Base-by-base conservation (phyloP, 2,888 invertebrate genomes). In the Cotesia congregata region DNA sequence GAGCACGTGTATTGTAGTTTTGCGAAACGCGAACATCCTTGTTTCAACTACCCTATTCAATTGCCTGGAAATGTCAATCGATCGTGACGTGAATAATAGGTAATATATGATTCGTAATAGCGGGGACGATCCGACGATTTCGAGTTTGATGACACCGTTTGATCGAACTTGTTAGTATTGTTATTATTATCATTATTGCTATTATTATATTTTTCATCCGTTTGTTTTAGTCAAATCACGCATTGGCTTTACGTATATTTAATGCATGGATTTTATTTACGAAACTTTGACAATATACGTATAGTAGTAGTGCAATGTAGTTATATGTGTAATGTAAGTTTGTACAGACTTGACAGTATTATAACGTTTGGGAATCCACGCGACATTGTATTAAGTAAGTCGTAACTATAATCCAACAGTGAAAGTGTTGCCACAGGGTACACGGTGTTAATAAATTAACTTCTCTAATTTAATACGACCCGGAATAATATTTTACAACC, bases 41-140 rank as follows among this genome's bases (percentile, higher is more conserved):
- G 30, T 70, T 60, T 20, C 59, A 30, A 17, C 70, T 70, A 59
- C 70, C 50, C 50, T 50, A 50, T 50, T 50, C 7, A 70, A 70
- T 70, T 70, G 59, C 62, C 61, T 72, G 64, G 64, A 72, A 72
- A 65, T 72, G 50, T 41, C 65, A 65, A 72, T 72, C 38, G 64
- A 65, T 72, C 65, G 72, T 72, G 72, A 65, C 65, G 65, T 6
- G 71, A 62, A 65, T 72, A 64, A 72, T 50, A 41, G 15, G 3
- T 30, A 30, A 20, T 20, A 70, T 59, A 50, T 50, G 20, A 70
- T 72, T 72, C 62, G 61, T 72, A 40, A 61, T n/a, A 61, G 9
- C 61, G 30, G 30, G 3, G 30, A 30, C 30, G 30, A 30, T 15
- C 39, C 17, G 20, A 15, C 15, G 41, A 69, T 41, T 50, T 50